Conservation (phyloP, 2,113 vertebrate species). For the Aramus guarauna region DNA sequence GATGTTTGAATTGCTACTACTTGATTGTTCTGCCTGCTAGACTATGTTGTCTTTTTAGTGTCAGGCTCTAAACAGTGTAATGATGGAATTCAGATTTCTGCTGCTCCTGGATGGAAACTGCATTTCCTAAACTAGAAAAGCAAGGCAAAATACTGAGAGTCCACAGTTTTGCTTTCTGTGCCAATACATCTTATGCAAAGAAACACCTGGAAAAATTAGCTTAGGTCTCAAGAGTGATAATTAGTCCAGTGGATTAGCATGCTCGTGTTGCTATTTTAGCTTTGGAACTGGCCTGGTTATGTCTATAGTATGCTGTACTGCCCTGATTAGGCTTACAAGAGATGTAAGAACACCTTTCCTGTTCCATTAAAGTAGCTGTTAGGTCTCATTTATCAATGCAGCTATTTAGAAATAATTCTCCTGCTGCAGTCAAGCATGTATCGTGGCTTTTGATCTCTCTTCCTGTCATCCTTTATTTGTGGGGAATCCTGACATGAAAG, state of each 20-base stretch:
- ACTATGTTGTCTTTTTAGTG: not conserved
- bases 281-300: not conserved
- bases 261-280: conserved; percentile 30
- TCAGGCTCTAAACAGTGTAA: not conserved
- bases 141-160: not conserved
- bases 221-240: not conserved
- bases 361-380: not conserved
- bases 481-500: not conserved
- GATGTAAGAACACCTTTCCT: not conserved
- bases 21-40: not conserved
- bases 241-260: conserved; percentile 32
- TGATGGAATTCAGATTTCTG: not conserved
- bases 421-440: not conserved
- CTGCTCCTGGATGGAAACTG: not conserved
- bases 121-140: not conserved
- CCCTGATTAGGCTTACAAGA: not conserved
- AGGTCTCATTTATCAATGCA: not conserved
- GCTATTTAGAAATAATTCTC: not conserved
- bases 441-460: not conserved
- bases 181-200: not conserved
- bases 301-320: not conserved
- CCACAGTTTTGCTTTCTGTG: not conserved
- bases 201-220: not conserved
- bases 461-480: not conserved
- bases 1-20: not conserved